Evolutionary conservation across 23 tunicate genomes (phyloP), one percentile per base, ranked within the genome.

Genomic region (Ciona savignyi): DNA sequence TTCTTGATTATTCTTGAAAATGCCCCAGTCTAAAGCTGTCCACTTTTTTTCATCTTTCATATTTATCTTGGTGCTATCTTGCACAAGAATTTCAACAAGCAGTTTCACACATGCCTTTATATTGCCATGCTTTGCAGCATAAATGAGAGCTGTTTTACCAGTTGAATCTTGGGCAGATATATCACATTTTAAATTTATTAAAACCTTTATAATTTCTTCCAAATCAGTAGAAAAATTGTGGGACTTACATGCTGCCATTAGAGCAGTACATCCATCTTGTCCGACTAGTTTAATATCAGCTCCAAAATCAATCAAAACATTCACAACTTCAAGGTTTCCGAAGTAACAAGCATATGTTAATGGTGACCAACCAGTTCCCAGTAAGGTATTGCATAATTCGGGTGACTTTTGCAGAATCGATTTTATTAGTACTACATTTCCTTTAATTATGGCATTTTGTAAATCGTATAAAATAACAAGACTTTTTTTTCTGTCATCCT

Each of bases 241-340:
- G 23, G n/a, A 68, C 30, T 85, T 78, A 51, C 90, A 85, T 64
- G 79, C 83, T 27, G 83, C 73, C 75, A 80, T 83, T 25, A 85
- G 30, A 9, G 90, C 79, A 65, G 90, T 78, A 34, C 67, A 63
- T 19, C 90, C 90, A 70, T 78, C 82, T 1, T 2, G 27, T 23
- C 76, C 73, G 48, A 2, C 0, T 24, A 51, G 1, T 24, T 78
- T 34, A 21, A 78, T 61, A 71, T 85, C 65, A 35, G 79, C 78
- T 31, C 77, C 77, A 33, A 49, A 34, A 2, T 78, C 73, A 0
- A 85, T 4, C 1, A 85, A 42, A 29, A 63, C 28, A 25, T 65
- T 42, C 9, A 42, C 56, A 42, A 42, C 15, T 6, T 42, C 15
- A 9, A 42, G 56, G 56, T 42, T 42, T 42, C 56, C 56, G 56